A percentile compares a stretch with the other conserved stretches of the same genome.
Evolutionary conservation across 2,113 vertebrate genomes (phyloP).

Genomic region (Hipposideros armiger): DNA sequence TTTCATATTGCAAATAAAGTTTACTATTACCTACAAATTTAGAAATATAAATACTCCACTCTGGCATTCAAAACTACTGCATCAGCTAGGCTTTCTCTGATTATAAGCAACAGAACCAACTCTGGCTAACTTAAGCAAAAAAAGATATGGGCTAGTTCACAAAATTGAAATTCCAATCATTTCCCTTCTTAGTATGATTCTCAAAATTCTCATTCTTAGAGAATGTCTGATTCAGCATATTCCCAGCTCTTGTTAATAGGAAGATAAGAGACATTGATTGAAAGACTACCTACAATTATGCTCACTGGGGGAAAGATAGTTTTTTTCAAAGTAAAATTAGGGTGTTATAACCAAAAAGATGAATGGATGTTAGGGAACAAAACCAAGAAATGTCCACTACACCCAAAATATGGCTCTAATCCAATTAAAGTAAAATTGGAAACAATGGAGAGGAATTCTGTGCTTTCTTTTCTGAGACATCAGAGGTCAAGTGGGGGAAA

Average conservation of each 20-base stretch:
- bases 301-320: neutral
- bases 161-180: neutral
- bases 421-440: neutral
- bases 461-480: neutral
- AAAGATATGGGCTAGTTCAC: neutral
- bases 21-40: neutral
- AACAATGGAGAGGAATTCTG: neutral
- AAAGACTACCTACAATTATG: neutral
- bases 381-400: neutral
- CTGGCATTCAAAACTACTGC: neutral
- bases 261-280: neutral
- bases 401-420: neutral
- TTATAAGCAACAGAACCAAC: neutral
- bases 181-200: neutral
- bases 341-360: neutral
- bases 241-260: neutral
- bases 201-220: conserved; percentile 14
- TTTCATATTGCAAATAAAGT: neutral
- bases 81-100: neutral
- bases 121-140: neutral
- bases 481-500: neutral
- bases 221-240: neutral
- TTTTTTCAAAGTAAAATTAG: neutral
- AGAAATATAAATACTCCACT: neutral
- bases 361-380: neutral